Conservation (phyloP, 1,140 invertebrate species). For the Melitaea cinxia region DNA sequence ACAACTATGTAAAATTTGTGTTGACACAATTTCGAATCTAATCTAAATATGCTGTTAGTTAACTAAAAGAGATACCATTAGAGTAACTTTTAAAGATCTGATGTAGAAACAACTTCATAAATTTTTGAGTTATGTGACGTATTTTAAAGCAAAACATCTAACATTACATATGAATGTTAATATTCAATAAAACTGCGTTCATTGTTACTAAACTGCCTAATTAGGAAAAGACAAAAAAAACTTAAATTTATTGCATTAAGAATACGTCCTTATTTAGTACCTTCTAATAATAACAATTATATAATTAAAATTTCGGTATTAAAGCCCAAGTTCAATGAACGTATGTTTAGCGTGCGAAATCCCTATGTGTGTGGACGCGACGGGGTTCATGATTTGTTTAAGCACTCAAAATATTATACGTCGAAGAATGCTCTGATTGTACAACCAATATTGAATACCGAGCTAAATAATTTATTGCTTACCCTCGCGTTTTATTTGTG, state of each 20-base stretch:
- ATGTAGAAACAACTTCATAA: neutral
- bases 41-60: no score
- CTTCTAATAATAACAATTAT: conserved; percentile 53
- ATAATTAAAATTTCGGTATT: conserved; percentile 63
- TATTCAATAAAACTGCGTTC: conserved; percentile 37
- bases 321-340: conserved; percentile 53
- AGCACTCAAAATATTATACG: conserved; percentile 19
- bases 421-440: conserved; percentile 26
- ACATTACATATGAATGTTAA: neutral
- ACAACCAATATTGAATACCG: conserved; percentile 4
- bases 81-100: neutral
- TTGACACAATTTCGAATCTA: no score
- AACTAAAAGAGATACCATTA: no score
- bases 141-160: neutral
- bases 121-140: neutral
- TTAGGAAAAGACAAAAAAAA: conserved; percentile 52
- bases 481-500: conserved; percentile 1
- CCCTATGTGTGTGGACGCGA: conserved; percentile 30
- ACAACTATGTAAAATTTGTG: no score
- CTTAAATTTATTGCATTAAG: conserved; percentile 46
- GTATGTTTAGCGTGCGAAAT: conserved; percentile 32
- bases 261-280: conserved; percentile 61
- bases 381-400: conserved; percentile 22
- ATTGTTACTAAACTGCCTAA: conserved; percentile 44
- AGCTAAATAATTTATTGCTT: conserved; percentile 3